Evolutionary conservation across 2,797 vertebrate genomes (phyloP).

Genomic region (Limosa lapponica): DNA sequence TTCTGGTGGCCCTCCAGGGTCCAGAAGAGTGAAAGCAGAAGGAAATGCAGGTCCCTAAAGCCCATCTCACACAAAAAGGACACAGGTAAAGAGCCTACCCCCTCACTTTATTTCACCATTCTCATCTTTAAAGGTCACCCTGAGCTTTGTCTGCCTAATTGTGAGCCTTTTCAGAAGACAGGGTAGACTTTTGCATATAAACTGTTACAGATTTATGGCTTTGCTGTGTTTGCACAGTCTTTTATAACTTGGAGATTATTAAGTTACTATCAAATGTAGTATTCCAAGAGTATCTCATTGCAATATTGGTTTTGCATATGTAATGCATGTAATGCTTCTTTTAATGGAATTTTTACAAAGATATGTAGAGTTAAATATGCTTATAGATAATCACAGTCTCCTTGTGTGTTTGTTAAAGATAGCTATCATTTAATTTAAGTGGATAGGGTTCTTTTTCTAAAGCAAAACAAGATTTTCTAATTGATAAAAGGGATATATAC

Average conservation of each 20-base stretch:
- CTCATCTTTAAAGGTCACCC: background rate
- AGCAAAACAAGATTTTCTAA: background rate
- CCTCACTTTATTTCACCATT: background rate
- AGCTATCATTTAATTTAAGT: slow-evolving; percentile 25
- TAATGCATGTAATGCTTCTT: background rate
- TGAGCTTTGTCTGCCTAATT: background rate
- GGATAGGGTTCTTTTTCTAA: background rate
- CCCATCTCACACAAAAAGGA: background rate
- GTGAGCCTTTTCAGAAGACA: background rate
- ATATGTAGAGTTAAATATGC: background rate
- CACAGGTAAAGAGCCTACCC: background rate
- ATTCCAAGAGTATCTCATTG: background rate
- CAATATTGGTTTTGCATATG: background rate
- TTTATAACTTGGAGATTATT: background rate
- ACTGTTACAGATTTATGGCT: background rate
- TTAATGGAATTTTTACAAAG: background rate
- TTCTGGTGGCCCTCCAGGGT: background rate
- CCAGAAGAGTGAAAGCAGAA: background rate
- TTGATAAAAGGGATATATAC: background rate
- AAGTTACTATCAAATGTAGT: background rate
- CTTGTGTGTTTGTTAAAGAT: background rate
- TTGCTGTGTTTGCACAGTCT: background rate
- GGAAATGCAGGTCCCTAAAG: background rate
- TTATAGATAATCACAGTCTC: background rate
- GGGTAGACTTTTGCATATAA: background rate